phyloP scores from a whole-genome alignment of 1,140 invertebrate genomes.

The Drosophila ficusphila region DNA sequence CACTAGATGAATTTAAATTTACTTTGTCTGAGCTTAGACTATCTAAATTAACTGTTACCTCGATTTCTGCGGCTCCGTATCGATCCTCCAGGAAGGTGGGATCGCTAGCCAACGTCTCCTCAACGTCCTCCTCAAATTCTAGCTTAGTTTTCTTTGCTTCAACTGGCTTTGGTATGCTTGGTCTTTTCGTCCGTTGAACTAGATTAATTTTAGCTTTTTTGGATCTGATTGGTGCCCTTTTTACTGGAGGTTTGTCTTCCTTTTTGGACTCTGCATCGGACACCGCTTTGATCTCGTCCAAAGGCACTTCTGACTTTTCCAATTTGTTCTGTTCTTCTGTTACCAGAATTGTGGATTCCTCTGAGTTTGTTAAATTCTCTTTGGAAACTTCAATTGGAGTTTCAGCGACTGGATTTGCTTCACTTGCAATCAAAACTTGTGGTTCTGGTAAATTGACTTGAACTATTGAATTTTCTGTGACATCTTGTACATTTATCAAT shows the following conservation, averaged over 20 bases:
- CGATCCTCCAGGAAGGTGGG: conserved; percentile 3
- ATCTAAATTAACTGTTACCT: conserved; percentile 18
- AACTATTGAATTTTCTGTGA: neutral
- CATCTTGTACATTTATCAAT: neutral
- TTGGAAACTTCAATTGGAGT: neutral
- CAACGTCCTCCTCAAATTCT: neutral
- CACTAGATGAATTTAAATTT: conserved; percentile 38
- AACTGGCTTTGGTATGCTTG: neutral
- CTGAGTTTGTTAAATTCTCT: neutral
- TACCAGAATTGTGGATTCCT: too few species aligned
- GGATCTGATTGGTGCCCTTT: conserved; percentile 23
- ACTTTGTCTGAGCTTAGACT: conserved; percentile 10
- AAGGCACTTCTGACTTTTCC: neutral
- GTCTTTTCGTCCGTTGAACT: conserved; percentile 61
- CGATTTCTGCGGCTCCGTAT: conserved; percentile 5
- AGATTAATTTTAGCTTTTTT: conserved; percentile 75
- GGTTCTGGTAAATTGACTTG: neutral
- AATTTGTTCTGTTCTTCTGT: neutral
- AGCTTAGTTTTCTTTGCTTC: conserved; percentile 10
- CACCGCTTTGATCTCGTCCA: neutral
- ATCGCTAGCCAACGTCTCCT: neutral
- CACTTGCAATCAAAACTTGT: neutral
- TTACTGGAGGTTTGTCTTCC: conserved; percentile 13
- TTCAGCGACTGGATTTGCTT: too few species aligned
- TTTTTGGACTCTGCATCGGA: neutral